Base-by-base conservation (phyloP, 2,888 invertebrate species). In the Prenolepis imparis region DNA sequence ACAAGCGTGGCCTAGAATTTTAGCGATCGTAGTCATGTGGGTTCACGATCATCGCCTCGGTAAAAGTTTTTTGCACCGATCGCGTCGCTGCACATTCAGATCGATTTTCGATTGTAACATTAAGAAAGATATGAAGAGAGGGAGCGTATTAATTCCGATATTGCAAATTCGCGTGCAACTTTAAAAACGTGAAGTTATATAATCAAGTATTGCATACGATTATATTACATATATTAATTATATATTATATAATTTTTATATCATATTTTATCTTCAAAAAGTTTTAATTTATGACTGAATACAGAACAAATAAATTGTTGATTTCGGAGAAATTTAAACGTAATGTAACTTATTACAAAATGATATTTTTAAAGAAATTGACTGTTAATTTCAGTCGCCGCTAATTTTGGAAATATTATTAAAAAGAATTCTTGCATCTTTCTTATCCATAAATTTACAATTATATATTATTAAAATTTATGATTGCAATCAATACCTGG, bases 31-130 rank as follows among this genome's bases (percentile, higher is more conserved):
- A 82, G 52, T 57, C 61, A 32, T 74, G 67, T 85, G 18, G 48
- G 84, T 86, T 86, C 78, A 67, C 86, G 84, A 88, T 89, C 87
- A 63, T 75, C 28, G 28, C 70, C 81, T 81, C 83, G 82, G 86
- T 87, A 85, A 85, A 84, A 83, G 28, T 77, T 77, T 39, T n/a
- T 28, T n/a, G 41, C 39, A 68, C n/a, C 52, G 39, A 44, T 63
- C 55, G 6, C 55, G 39, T 75, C 75, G 24, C 18, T 32, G n/a
- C 18, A n/a, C 39, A 75, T 67, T 77, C 28, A n/a, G 5, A 67
- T 75, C 52, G 39, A 77, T 77, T 77, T 77, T 77, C 52, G 67
- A 5, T 32, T 55, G 24, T 64, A 55, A 55, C 6, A 12, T 2
- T 48, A 48, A 11, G 4, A 15, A 44, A 36, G 52, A 64, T 24